A percentile compares a stretch with the other conserved stretches of the same genome.
Evolutionary conservation across 2,113 vertebrate genomes (phyloP).

Genomic region (Asarcornis scutulata): DNA sequence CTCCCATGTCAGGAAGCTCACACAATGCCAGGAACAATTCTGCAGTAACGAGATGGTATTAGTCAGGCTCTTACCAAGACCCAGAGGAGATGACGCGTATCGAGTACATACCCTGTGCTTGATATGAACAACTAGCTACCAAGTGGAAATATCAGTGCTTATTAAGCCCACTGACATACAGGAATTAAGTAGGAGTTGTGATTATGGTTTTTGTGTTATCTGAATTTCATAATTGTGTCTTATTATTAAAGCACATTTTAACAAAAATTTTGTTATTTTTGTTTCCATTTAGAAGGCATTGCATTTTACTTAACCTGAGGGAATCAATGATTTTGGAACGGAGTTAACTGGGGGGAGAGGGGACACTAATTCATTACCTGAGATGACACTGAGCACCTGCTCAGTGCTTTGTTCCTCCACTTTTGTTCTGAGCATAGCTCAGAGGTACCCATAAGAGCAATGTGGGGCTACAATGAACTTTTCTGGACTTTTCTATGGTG

Average conservation of each 20-base stretch:
- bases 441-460: neutral
- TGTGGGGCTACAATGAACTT: fast-evolving
- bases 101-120: neutral
- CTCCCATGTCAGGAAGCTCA: neutral
- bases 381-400: neutral
- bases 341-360: too few relatives aligned
- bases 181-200: neutral
- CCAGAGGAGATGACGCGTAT: neutral
- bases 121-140: neutral
- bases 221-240: neutral
- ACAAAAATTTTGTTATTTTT: neutral
- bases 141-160: neutral
- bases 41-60: neutral
- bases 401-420: neutral
- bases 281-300: neutral
- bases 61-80: neutral
- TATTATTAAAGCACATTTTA: neutral
- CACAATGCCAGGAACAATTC: neutral
- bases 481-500: neutral
- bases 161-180: neutral
- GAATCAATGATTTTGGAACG: neutral
- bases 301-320: neutral
- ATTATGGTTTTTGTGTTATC: neutral
- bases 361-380: neutral
- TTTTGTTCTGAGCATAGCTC: neutral